Evolutionary conservation across 2,113 vertebrate genomes (phyloP).

Genomic region (Amazona guildingii): DNA sequence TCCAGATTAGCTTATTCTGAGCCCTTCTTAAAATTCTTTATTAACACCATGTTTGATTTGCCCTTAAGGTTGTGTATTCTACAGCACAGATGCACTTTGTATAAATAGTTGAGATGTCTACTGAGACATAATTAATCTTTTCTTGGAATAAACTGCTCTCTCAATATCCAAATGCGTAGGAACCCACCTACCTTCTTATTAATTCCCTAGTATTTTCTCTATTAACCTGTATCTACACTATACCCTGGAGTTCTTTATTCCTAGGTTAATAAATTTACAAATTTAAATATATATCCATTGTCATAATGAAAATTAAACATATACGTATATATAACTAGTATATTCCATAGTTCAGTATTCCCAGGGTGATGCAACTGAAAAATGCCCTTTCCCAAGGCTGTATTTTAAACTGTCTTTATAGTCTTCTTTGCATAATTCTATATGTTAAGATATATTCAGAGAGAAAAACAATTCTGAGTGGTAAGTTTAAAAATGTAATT

Average conservation of each 20-base stretch:
- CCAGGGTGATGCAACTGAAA: neutral
- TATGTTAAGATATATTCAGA: neutral
- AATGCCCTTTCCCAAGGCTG: accelerated
- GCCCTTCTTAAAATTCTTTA: neutral
- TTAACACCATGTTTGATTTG: neutral
- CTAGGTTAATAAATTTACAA: neutral
- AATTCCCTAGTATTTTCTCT: neutral
- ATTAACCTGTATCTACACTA: neutral
- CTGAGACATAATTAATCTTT: neutral
- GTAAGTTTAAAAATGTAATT: neutral
- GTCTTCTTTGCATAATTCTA: neutral
- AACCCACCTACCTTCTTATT: neutral
- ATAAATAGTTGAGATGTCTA: neutral
- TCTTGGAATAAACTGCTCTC: neutral
- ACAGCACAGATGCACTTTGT: neutral
- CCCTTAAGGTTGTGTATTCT: neutral
- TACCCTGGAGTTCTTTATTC: neutral
- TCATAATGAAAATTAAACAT: neutral
- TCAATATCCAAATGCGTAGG: neutral
- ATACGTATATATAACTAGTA: neutral
- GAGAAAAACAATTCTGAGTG: neutral
- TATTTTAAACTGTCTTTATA: neutral
- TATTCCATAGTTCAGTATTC: neutral
- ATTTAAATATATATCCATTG: neutral
- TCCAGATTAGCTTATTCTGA: neutral